Evolutionary conservation across 2,888 invertebrate genomes (phyloP).

Genomic region (Endotricha flammealis): DNA sequence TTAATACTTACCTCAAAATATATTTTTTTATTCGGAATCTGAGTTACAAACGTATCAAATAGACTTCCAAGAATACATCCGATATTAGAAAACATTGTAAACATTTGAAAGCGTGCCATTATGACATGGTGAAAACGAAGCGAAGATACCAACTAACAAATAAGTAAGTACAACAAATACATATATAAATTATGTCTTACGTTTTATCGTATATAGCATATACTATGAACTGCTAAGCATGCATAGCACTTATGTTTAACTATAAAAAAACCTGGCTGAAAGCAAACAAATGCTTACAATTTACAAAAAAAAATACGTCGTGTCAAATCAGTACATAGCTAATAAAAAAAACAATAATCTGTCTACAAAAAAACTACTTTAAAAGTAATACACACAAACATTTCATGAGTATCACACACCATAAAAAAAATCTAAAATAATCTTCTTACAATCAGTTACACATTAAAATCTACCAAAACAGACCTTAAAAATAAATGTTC

Average conservation of each 20-base stretch:
- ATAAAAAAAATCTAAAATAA: constrained; percentile 17
- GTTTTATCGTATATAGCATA: constrained; percentile 61
- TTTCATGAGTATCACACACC: constrained; percentile 46
- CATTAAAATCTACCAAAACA: constrained; percentile 15
- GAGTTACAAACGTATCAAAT: too few relatives aligned
- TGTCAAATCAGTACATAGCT: constrained; percentile 33
- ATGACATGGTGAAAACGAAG: constrained; percentile 61
- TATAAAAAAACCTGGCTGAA: constrained; percentile 54
- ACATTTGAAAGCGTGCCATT: constrained; percentile 78
- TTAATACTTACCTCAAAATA: too few relatives aligned
- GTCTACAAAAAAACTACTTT: constrained; percentile 26
- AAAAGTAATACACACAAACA: constrained; percentile 41
- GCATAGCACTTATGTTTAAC: constrained; percentile 64
- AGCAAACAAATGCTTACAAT: constrained; percentile 79
- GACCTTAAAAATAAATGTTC: constrained; percentile 17
- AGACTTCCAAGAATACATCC: constrained; percentile 57
- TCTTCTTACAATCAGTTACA: constrained; percentile 25
- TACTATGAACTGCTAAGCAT: constrained; percentile 76
- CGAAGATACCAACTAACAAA: constrained; percentile 59
- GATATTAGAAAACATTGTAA: constrained; percentile 64
- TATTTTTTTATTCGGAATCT: too few relatives aligned
- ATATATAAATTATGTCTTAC: constrained; percentile 60
- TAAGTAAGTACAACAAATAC: constrained; percentile 76
- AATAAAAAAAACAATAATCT: constrained; percentile 31
- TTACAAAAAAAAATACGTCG: constrained; percentile 53